Conservation (phyloP, 2,797 vertebrate species). For the Phalloptychus januarius region DNA sequence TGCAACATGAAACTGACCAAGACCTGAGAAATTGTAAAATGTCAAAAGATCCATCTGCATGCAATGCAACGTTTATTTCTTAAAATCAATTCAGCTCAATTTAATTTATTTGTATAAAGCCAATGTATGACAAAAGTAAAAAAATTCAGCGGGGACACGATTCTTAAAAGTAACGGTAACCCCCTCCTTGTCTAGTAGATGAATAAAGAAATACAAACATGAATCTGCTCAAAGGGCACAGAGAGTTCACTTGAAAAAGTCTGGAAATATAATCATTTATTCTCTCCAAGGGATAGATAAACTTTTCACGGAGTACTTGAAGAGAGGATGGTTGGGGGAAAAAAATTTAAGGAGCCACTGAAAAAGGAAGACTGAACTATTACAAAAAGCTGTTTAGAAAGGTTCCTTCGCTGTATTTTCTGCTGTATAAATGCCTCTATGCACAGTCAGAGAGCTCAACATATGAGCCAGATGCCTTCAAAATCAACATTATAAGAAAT, state of each 20-base stretch:
- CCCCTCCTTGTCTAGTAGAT: neutral
- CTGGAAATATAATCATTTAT: slow-evolving; percentile 1
- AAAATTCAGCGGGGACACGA: slow-evolving; percentile 8
- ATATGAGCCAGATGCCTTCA: slow-evolving; percentile 7
- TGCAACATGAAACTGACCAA: slow-evolving; percentile 7
- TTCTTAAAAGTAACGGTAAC: slow-evolving; percentile 11
- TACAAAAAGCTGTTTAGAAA: slow-evolving; percentile 8
- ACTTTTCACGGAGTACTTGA: slow-evolving; percentile 14
- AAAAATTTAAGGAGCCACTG: neutral
- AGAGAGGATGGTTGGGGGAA: slow-evolving; percentile 1
- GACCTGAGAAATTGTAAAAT: slow-evolving; percentile 13
- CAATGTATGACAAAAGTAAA: neutral
- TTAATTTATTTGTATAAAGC: slow-evolving; percentile 2
- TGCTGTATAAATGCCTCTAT: slow-evolving; percentile 8
- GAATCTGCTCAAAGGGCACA: slow-evolving; percentile 7
- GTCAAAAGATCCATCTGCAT: slow-evolving; percentile 5
- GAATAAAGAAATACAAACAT: slow-evolving; percentile 9
- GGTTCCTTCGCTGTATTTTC: neutral
- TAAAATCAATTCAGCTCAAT: neutral
- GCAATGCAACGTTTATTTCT: neutral
- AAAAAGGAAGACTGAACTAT: neutral
- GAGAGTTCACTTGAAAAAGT: slow-evolving; percentile 10
- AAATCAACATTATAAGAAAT: neutral
- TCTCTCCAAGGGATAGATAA: slow-evolving; percentile 15
- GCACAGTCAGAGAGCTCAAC: slow-evolving; percentile 4